These are phyloP conservation scores for Adelosebastes latens DNA, from an alignment of 2,797 vertebrate species.

Conservation along the genomic window DNA sequence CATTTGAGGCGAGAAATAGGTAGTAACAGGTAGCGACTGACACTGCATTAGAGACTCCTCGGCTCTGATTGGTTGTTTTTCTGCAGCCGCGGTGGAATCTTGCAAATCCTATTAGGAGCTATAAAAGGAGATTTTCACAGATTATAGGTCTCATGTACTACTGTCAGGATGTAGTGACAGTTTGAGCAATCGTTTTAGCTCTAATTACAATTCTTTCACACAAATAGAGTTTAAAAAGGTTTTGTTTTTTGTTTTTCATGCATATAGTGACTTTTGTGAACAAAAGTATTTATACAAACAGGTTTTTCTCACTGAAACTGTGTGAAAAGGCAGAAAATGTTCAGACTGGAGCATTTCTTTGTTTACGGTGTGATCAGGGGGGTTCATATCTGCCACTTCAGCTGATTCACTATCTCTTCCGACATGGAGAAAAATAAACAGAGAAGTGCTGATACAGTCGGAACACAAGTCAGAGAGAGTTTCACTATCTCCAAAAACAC, in stretches of 20 bases:
- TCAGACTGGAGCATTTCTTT: neutral
- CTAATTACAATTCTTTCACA: too few relatives aligned
- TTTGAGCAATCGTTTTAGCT: too few relatives aligned
- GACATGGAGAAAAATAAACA: constrained; percentile 49
- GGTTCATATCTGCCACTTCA: constrained; percentile 46
- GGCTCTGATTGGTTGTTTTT: too few relatives aligned
- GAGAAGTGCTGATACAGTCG: constrained; percentile 49
- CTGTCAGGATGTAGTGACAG: rapidly evolving
- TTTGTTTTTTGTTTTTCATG: neutral
- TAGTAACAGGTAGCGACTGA: too few relatives aligned
- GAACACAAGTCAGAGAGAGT: constrained; percentile 10
- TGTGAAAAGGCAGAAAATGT: neutral
- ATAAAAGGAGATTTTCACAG: too few relatives aligned
- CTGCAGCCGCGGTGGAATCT: too few relatives aligned
- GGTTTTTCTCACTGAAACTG: neutral
- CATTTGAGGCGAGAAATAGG: too few relatives aligned
- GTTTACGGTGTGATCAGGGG: constrained; percentile 17
- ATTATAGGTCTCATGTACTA: rapidly evolving
- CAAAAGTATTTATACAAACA: neutral
- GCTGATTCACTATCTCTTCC: constrained; percentile 50
- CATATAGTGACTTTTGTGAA: neutral
- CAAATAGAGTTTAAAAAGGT: neutral
- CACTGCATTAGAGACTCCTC: too few relatives aligned
- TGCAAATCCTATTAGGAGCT: rapidly evolving
- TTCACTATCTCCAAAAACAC: neutral